A percentile compares a stretch with the other conserved stretches of the same genome.
These are phyloP conservation scores for Ursus arctos DNA, from an alignment of 2,113 vertebrate genomes.

Conservation along the genomic window DNA sequence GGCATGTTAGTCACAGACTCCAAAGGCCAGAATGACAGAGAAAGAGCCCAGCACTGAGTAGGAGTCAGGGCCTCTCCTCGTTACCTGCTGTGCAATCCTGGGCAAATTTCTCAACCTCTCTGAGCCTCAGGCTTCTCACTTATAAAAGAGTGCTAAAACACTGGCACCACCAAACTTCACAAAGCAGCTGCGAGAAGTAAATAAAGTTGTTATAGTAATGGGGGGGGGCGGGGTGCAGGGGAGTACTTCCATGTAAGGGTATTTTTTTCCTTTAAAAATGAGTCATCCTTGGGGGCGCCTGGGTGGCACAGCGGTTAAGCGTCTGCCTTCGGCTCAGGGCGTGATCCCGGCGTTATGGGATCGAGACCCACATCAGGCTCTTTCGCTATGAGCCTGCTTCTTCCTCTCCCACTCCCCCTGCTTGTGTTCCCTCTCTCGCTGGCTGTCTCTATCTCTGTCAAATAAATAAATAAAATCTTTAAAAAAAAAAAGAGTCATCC, in stretches of 20 bases:
- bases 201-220: not conserved
- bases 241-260: not conserved
- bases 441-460: too few relatives aligned
- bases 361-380: too few relatives aligned
- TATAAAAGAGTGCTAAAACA: rapidly evolving
- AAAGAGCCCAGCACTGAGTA: not conserved
- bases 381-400: too few relatives aligned
- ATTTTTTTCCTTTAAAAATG: not conserved
- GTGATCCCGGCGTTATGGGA: too few relatives aligned
- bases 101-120: not conserved
- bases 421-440: too few relatives aligned
- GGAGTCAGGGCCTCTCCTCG: not conserved
- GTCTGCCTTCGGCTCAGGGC: too few relatives aligned
- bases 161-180: not conserved
- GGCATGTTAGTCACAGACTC: not conserved
- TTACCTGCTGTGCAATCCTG: not conserved
- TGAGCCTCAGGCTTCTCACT: not conserved
- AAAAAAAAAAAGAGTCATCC: not conserved
- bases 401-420: too few relatives aligned
- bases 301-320: too few relatives aligned
- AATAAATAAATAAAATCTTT: too few relatives aligned
- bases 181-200: not conserved
- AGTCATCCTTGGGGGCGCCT: not conserved
- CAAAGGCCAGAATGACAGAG: not conserved
- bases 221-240: too few relatives aligned